Evolutionary conservation across 1,140 invertebrate species (phyloP), one percentile per base, ranked within the genome.

Genomic region (Latrodectus geometricus): DNA sequence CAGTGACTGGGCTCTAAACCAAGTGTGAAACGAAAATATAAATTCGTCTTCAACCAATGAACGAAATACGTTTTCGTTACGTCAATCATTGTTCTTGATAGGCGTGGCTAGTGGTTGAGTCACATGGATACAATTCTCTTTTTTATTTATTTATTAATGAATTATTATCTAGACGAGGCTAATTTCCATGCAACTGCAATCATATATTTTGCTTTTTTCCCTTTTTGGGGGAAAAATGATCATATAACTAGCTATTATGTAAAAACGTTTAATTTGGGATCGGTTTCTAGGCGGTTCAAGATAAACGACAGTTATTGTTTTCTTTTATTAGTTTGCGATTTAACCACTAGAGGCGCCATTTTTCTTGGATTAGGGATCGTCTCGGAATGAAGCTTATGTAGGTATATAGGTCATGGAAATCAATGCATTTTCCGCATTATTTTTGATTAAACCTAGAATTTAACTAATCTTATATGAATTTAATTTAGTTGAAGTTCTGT

Each of bases 211-310:
- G 70, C 56, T 54, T 70, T 35, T 68, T 81, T 20, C 49, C n/a
- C 7, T 14, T 49, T 79, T 48, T 48, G 8, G 17, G 17, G 12
- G n/a, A 20, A 9, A 72, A 56, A 72, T 68, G 54, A 54, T 56
- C 49, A 35, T 81, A 21, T 21, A 61, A 81, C 50, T 73, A 56
- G 68, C 79, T 56, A 81, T 81, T 81, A 81, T 72, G 79, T 81
- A 52, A 81, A 72, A 52, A 81, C 79, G 56, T 81, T 81, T 81
- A 81, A 81, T 81, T 50, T 72, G 68, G 66, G 23, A 81, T 68
- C 69, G 23, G 50, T n/a, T 48, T 72, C 12, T 77, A 23, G 20
- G 11, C 49, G n/a, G 50, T 61, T 48, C n/a, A 5, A 9, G 0
- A 50, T 56, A 69, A 81, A 66, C 20, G 50, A 79, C 76, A 61